Base-by-base conservation (phyloP, 2,888 invertebrate species). In the Endomychus coccineus region DNA sequence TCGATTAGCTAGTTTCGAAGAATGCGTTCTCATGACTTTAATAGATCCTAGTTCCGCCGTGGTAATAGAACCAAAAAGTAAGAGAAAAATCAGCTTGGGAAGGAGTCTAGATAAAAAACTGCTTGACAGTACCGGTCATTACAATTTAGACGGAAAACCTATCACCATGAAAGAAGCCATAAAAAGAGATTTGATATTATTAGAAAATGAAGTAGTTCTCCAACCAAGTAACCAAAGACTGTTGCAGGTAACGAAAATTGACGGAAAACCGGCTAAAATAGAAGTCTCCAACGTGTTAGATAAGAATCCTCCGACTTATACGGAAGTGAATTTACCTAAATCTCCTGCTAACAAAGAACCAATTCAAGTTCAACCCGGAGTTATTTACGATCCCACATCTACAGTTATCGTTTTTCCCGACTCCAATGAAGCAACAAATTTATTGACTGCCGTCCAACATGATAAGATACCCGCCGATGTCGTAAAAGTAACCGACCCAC, bases 1-100 rank as follows among this genome's bases (percentile, higher is more conserved):
- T 59, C 73, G 88, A 48, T 68, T 83, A 35, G 78, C 90, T 27
- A 82, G 84, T 40, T 82, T 95, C 49, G 81, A 86, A 61, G 92
- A 94, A 62, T 89, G 94, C 49, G 71, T 96, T 25, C 80, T 81
- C 52, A 71, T 89, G 41, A 80, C 85, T 57, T 80, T 96, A 14
- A 83, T 96, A 27, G 84, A 92, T 65, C 77, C 84, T 10, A 71
- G 80, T 44, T 92, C 91, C 0, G 89, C 86, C 9, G 67, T 77
- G 34, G 88, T 94, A 1, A 64, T 88, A 16, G 89, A 94, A 61
- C 81, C 85, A 2, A 75, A 72, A 46, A 78, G 77, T 38, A 77
- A 77, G 33, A 77, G 82, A 56, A 76, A 78, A 58, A 64, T 85
- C 11, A 70, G 81, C 3, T 61, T 91, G 9, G 59, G 71, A 4